phyloP scores from a whole-genome alignment of 2,113 vertebrate genomes.

The Notiomystis cincta region DNA sequence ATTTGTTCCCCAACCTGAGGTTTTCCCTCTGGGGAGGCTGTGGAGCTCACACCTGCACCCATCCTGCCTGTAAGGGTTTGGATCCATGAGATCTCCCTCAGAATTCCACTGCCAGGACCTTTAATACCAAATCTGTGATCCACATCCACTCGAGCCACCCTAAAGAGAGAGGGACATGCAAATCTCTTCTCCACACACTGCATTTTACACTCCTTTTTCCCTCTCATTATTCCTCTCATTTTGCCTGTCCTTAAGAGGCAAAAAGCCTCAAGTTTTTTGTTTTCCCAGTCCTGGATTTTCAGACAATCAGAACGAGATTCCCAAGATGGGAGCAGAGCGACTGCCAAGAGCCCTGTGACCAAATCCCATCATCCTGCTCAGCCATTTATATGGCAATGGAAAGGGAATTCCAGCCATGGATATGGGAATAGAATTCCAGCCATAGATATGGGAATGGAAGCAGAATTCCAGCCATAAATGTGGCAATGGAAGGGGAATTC shows the following conservation, averaged over 20 bases:
- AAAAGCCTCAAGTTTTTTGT: background rate
- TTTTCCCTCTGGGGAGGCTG: background rate
- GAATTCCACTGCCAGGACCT: background rate
- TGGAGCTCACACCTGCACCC: background rate
- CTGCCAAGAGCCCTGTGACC: background rate
- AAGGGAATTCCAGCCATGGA: background rate
- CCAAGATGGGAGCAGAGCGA: background rate
- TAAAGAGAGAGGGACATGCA: background rate
- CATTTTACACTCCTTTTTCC: background rate
- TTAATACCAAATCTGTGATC: accelerated
- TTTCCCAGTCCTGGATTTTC: background rate
- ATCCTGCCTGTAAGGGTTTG: background rate
- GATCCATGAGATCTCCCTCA: background rate
- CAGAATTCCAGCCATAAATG: background rate
- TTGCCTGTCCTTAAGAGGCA: background rate
- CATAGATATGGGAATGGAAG: background rate
- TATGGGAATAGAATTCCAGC: background rate
- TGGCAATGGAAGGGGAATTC: background rate
- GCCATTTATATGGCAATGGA: background rate
- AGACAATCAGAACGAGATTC: background rate
- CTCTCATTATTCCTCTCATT: background rate
- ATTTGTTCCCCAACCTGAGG: background rate
- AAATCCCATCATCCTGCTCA: background rate
- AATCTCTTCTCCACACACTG: background rate
- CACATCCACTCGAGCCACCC: background rate